A percentile compares a stretch with the other conserved stretches of the same genome.
phyloP scores from a whole-genome alignment of 1,140 invertebrate genomes.

The Bombus sylvicola region DNA sequence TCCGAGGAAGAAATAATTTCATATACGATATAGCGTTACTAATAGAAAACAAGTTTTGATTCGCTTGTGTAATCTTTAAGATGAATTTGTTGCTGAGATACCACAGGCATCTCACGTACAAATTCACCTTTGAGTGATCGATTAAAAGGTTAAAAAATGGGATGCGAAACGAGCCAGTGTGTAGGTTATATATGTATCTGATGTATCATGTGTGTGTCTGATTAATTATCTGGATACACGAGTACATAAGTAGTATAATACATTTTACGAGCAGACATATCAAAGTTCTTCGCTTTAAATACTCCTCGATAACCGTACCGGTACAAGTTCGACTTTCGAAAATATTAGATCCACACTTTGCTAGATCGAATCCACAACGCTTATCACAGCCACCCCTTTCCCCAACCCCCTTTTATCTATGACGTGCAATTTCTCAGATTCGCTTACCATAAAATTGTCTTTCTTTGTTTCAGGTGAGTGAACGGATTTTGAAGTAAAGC shows the following conservation, averaged over 20 bases:
- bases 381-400: neutral
- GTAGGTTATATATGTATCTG: too few relatives aligned
- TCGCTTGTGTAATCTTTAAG: neutral
- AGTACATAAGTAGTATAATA: too few relatives aligned
- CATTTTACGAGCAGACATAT: too few relatives aligned
- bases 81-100: neutral
- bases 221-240: too few relatives aligned
- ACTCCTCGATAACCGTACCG: neutral
- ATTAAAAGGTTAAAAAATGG: neutral
- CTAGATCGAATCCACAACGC: neutral
- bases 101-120: neutral
- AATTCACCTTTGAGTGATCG: neutral
- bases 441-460: constrained; percentile 18
- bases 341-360: too few relatives aligned
- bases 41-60: neutral
- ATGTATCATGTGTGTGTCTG: too few relatives aligned
- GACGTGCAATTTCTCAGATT: neutral
- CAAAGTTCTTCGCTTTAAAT: neutral
- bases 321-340: too few relatives aligned
- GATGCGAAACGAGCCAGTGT: neutral
- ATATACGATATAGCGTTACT: neutral
- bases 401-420: neutral
- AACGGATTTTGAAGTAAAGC: constrained; percentile 29
- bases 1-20: neutral
- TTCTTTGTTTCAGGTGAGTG: constrained; percentile 63